These are phyloP conservation scores for Coptodon bakossiorum DNA, from an alignment of 2,113 vertebrate genomes.

Conservation along the genomic window DNA sequence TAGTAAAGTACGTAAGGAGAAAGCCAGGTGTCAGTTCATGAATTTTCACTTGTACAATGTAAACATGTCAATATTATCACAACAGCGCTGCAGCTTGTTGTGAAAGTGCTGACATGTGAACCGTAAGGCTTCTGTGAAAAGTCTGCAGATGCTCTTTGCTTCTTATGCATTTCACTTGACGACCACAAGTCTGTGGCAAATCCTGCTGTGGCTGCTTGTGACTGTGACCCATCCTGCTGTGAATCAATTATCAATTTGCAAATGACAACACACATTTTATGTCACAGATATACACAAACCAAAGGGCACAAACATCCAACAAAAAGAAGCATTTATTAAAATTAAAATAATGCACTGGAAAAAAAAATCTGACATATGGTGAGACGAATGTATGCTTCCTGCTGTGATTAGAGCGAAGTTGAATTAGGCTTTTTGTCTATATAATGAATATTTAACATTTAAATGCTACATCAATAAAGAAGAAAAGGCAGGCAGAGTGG, in stretches of 20 bases:
- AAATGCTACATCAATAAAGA: not conserved
- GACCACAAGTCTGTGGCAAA: not conserved
- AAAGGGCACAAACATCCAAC: not conserved
- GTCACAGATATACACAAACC: not conserved
- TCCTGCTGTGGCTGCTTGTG: not conserved
- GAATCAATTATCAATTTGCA: not conserved
- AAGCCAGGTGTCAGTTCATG: not conserved
- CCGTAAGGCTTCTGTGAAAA: not conserved
- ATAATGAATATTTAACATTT: slow-evolving; percentile 18
- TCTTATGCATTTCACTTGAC: not conserved
- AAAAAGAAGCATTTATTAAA: not conserved
- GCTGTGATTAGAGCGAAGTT: not conserved
- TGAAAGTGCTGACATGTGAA: not conserved
- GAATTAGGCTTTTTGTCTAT: not conserved
- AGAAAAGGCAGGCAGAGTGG: not conserved
- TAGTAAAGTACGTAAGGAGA: not conserved
- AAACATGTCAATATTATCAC: not conserved
- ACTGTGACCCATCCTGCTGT: not conserved
- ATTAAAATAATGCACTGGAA: not conserved
- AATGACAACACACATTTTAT: not conserved
- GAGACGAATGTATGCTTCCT: not conserved
- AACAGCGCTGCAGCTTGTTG: not conserved
- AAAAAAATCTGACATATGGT: not conserved
- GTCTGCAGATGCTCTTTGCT: not conserved
- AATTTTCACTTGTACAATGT: not conserved